A percentile compares a stretch with the other conserved stretches of the same genome.
phyloP scores from a whole-genome alignment of 2,797 vertebrate species.

The Sebastes itinus region DNA sequence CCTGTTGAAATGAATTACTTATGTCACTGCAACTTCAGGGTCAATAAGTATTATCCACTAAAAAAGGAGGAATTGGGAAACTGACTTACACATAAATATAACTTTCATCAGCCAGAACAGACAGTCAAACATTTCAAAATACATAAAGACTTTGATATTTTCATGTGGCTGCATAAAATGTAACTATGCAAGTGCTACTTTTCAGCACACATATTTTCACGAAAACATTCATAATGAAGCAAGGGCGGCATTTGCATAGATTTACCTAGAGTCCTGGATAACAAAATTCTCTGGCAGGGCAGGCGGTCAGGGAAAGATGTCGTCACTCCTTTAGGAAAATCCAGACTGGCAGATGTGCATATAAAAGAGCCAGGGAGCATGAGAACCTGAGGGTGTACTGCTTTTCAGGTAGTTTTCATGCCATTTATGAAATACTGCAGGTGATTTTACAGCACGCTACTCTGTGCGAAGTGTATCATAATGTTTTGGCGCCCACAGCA shows the following conservation, averaged over 20 bases:
- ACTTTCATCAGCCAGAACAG: not conserved
- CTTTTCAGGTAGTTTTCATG: not conserved
- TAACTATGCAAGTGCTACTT: not conserved
- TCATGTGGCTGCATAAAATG: not conserved
- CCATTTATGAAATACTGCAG: not conserved
- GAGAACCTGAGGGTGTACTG: not conserved
- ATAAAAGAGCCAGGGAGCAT: not conserved
- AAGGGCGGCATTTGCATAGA: not conserved
- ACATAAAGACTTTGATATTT: not conserved
- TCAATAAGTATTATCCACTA: not conserved
- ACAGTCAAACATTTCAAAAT: not conserved
- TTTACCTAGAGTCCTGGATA: not conserved
- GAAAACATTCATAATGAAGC: not conserved
- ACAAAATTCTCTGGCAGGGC: not conserved
- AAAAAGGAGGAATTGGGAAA: not conserved
- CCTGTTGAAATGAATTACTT: not conserved
- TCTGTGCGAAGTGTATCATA: slow-evolving; percentile 53
- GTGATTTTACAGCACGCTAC: not conserved
- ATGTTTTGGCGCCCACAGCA: slow-evolving; percentile 80
- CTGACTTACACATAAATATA: not conserved
- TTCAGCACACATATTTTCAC: not conserved
- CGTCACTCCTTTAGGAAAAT: not conserved
- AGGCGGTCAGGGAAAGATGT: not conserved
- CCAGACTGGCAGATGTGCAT: not conserved
- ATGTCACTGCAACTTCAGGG: not conserved